Percentiles rank a stretch among this genome's conserved stretches.
phyloP scores from a whole-genome alignment of 2,797 vertebrate species.

The Melopsittacus undulatus region DNA sequence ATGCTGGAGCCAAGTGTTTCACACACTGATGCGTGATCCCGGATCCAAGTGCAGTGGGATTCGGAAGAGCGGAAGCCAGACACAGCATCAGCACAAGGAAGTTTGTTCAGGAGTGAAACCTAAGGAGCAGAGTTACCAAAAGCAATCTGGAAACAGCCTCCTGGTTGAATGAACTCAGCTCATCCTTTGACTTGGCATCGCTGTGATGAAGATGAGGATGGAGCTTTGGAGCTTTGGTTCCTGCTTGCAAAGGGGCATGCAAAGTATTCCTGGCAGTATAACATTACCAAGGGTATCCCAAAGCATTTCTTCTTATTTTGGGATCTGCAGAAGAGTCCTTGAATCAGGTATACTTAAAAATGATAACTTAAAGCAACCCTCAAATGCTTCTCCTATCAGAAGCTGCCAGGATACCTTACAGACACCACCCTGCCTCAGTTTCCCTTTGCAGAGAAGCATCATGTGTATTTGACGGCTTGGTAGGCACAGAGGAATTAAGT shows the following conservation, averaged over 20 bases:
- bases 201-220: fast-evolving
- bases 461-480: not conserved
- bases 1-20: not conserved
- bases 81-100: not conserved
- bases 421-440: not conserved
- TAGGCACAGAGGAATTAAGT: not conserved
- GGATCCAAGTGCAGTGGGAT: not conserved
- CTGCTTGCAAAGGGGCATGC: not conserved
- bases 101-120: not conserved
- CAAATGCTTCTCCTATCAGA: too few species aligned
- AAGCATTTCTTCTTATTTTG: not conserved
- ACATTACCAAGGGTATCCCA: not conserved
- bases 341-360: not conserved
- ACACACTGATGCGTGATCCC: not conserved
- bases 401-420: not conserved
- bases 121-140: not conserved
- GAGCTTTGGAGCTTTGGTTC: not conserved
- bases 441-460: not conserved
- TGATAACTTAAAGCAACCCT: not conserved
- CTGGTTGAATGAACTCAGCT: not conserved
- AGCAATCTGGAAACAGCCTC: not conserved
- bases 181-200: fast-evolving
- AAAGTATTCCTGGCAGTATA: not conserved
- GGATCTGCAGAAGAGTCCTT: not conserved
- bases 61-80: not conserved